Evolutionary conservation across 2,113 vertebrate species (phyloP), one percentile per base, ranked within the genome.

Genomic region (Cygnus buccinator): DNA sequence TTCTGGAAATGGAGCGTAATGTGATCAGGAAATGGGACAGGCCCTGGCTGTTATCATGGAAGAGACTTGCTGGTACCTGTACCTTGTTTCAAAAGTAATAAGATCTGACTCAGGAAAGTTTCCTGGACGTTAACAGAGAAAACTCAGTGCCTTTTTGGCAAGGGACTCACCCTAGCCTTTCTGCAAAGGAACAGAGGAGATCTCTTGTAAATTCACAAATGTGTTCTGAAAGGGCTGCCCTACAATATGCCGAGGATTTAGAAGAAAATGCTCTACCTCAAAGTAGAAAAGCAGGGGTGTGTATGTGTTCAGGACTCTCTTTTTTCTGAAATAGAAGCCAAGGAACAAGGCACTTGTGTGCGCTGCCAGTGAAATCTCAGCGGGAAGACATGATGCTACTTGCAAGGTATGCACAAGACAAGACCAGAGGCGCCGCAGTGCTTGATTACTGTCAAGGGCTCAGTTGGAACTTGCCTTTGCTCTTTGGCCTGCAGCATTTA

Each of bases 401-500:
- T 99, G 99, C 98, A 98, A 99, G 98, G 98, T 98, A 99, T 99
- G 99, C 98, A 97, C 97, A 97, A 98, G 99, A 99, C 99, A 99
- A 99, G 99, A 99, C 99, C 99, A 98, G 99, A 99, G 99, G 99
- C 99, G 99, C 99, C 99, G 98, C 97, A 97, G 97, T 89, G 97
- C 99, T 99, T 98, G 98, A 98, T 98, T 98, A 98, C 98, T 97
- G 98, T 98, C 97, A 94, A 96, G 98, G 96, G 97, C 97, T 98
- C 97, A 97, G 99, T 99, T 98, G 97, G 98, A 98, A 99, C 99
- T 99, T 99, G 99, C 98, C 98, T 98, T 95, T 97, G 98, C 98
- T 98, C 97, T 98, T 98, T 98, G 98, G 98, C 99, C 99, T 98
- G 98, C 99, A 99, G 99, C 98, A 89, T 97, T 98, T 98, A 98